Percentiles rank a stretch among this genome's conserved stretches.
Evolutionary conservation across 2,113 vertebrate species (phyloP).

Genomic region (Xyrauchen texanus): DNA sequence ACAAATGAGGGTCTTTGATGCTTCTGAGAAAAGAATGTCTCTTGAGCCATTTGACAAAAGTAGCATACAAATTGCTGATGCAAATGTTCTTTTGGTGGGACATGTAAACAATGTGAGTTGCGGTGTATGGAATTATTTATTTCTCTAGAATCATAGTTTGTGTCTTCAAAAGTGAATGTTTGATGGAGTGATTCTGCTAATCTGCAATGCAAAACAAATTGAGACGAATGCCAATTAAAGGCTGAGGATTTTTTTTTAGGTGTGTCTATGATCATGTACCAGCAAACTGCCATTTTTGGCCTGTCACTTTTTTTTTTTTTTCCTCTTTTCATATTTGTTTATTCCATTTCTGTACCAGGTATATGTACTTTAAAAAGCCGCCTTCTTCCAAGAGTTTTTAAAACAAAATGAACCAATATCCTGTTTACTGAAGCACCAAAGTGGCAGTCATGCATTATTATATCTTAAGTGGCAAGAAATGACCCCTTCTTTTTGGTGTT

Average conservation of each 20-base stretch:
- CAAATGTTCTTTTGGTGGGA: background rate
- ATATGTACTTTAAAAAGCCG: background rate
- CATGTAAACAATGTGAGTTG: slow-evolving; percentile 12
- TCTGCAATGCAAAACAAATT: background rate
- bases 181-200: background rate
- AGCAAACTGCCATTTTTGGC: too few relatives aligned
- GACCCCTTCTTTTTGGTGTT: too few relatives aligned
- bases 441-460: background rate
- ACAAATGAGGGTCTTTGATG: background rate
- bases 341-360: slow-evolving; percentile 8
- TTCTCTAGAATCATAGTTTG: background rate
- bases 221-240: too few relatives aligned
- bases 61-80: background rate
- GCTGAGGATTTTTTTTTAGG: too few relatives aligned
- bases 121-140: slow-evolving; percentile 5
- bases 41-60: slow-evolving; percentile 30
- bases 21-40: slow-evolving; percentile 20
- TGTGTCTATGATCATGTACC: too few relatives aligned
- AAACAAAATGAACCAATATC: background rate
- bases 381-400: background rate
- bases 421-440: background rate
- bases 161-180: background rate
- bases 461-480: background rate
- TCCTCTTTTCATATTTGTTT: too few relatives aligned
- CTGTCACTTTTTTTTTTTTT: too few relatives aligned